Evolutionary conservation across 2,888 invertebrate genomes (phyloP), one percentile per base, ranked within the genome.

Genomic region (Endotricha flammealis): DNA sequence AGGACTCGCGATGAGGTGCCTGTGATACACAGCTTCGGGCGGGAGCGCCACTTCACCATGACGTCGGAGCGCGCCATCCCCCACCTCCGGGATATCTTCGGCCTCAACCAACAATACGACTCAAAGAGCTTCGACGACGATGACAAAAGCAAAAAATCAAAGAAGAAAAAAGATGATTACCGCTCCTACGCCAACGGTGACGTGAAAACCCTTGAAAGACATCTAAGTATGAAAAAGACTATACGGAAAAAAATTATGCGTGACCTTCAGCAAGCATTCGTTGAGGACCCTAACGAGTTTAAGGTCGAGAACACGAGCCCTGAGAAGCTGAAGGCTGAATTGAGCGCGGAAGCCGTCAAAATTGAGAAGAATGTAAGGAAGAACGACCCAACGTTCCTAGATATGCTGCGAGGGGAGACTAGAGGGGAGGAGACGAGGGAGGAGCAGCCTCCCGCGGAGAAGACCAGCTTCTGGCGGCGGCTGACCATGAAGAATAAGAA

Each of bases 211-310:
- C 74, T 94, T 25, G 94, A 95, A 64, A 85, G 94, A 53, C 94
- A 94, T 72, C 88, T 95, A 57, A 94, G 94, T 66, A 94, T 94
- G 94, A 94, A 95, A 85, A 94, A 94, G 69, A 94, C 94, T 10
- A 94, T 94, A 51, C 82, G 94, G 53, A 94, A 93, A 83, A 94
- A 94, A 79, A 94, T 94, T 64, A 94, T 94, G 93, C 87, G 94
- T 17, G 94, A 94, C 71, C 87, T 94, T 53, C 91, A 93, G 62
- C 93, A 94, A 67, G 91, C 91, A 27, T 91, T 91, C 69, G 91
- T 91, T 53, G 91, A 91, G 62, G 91, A 91, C 69, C 91, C 91
- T 48, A 91, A 91, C 71, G 91, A 91, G 79, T 91, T 91, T 73
- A 89, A 90, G 63, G 90, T 91, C 52, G 91, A 91, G 57, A 91